phyloP scores from a whole-genome alignment of 2,888 invertebrate genomes.

The Lepas anatifera region DNA sequence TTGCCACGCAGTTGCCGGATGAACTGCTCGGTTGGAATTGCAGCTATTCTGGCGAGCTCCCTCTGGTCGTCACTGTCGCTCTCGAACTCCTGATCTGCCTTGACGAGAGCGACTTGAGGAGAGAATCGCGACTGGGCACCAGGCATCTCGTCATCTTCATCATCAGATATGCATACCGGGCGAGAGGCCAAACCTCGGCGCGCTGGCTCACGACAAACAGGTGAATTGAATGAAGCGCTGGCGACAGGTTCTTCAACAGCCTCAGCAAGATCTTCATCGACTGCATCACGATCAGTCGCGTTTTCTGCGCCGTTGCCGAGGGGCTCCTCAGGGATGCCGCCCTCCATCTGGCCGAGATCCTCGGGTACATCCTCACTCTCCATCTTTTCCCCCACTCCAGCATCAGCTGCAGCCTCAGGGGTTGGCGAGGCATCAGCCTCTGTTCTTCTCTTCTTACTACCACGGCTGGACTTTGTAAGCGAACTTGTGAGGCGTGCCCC shows the following conservation, averaged over 20 bases:
- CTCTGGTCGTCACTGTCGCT: background rate
- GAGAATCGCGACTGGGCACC: too few relatives aligned
- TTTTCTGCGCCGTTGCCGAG: background rate
- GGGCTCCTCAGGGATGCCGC: too few relatives aligned
- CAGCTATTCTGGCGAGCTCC: background rate
- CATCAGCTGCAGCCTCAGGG: too few relatives aligned
- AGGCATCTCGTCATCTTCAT: background rate
- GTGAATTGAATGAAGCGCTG: background rate
- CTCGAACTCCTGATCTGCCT: too few relatives aligned
- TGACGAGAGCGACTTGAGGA: too few relatives aligned
- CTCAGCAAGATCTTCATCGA: background rate
- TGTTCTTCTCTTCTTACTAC: too few relatives aligned
- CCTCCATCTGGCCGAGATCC: too few relatives aligned
- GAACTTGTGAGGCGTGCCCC: background rate
- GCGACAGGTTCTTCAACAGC: background rate
- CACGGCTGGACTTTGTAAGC: too few relatives aligned
- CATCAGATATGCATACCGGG: background rate
- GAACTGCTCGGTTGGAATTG: background rate
- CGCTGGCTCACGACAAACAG: background rate
- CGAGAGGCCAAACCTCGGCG: too few relatives aligned
- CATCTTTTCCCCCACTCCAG: too few relatives aligned
- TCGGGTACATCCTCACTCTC: too few relatives aligned
- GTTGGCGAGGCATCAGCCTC: too few relatives aligned
- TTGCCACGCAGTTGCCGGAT: background rate
- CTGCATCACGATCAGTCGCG: background rate